These are phyloP conservation scores for Glyptemys insculpta DNA, from an alignment of 2,797 vertebrate genomes.

Conservation along the genomic window DNA sequence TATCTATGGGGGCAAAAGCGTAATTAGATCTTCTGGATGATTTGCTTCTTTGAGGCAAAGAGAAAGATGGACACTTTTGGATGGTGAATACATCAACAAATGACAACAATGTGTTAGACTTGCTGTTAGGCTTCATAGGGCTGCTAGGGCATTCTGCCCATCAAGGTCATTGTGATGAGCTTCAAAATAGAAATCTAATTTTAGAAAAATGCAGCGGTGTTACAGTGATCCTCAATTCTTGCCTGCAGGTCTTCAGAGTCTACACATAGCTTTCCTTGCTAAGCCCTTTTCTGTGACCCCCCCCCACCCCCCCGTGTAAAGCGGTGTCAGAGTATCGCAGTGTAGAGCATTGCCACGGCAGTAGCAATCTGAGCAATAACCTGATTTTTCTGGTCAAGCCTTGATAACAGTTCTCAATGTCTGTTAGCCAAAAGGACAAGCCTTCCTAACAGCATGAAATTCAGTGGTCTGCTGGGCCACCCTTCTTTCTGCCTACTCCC, in stretches of 20 bases:
- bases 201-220: not conserved
- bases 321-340: not conserved
- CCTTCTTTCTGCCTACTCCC: not conserved
- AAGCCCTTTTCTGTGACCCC: not conserved
- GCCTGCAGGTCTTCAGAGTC: not conserved
- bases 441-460: not conserved
- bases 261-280: not conserved
- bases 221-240: not conserved
- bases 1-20: not conserved
- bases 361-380: not conserved
- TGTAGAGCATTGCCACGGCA: not conserved
- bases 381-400: not conserved
- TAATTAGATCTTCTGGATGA: not conserved
- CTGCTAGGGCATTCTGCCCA: not conserved
- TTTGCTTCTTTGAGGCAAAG: not conserved
- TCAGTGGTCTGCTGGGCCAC: not conserved
- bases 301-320: rapidly evolving
- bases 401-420: not conserved
- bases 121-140: not conserved
- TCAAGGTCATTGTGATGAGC: not conserved
- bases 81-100: not conserved
- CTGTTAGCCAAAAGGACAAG: not conserved
- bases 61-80: not conserved
- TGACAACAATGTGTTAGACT: not conserved
- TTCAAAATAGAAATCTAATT: not conserved